phyloP scores from a whole-genome alignment of 2,113 vertebrate genomes.

The human (Homo sapiens) region DNA sequence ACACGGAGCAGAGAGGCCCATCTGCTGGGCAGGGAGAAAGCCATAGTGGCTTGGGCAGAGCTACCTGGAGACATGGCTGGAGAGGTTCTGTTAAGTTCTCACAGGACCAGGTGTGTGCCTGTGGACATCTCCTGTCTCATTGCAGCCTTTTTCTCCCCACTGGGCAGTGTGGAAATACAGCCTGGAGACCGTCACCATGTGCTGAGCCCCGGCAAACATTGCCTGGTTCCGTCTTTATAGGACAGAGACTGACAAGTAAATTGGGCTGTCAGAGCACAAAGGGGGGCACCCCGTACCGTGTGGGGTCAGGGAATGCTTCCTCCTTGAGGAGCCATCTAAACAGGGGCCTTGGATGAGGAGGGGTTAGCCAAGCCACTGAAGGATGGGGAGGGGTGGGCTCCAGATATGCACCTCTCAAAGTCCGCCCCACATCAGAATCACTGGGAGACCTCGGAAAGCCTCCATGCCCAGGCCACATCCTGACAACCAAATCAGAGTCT shows the following conservation, averaged over 20 bases:
- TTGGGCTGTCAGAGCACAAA: not conserved
- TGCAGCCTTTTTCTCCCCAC: not conserved
- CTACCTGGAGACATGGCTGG: not conserved
- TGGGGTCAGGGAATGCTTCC: not conserved
- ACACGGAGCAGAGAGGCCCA: not conserved
- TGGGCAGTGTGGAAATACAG: not conserved
- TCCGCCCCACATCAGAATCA: rapidly evolving
- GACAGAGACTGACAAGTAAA: not conserved
- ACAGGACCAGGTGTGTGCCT: rapidly evolving
- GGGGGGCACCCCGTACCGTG: rapidly evolving
- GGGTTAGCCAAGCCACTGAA: no score
- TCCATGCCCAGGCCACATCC: not conserved
- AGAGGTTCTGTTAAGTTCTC: not conserved
- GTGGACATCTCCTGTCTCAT: rapidly evolving
- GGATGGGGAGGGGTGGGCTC: rapidly evolving
- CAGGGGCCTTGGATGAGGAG: not conserved
- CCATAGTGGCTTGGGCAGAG: not conserved
- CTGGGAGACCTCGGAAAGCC: rapidly evolving
- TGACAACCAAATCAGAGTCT: not conserved
- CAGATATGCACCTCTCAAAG: not conserved
- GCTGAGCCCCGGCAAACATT: not conserved
- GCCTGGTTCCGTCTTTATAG: not conserved
- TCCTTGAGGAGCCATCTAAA: not conserved
- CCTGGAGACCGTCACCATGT: not conserved
- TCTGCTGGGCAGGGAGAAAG: not conserved